Base-by-base conservation (phyloP, 2,113 vertebrate species). In the Piprites chloris region DNA sequence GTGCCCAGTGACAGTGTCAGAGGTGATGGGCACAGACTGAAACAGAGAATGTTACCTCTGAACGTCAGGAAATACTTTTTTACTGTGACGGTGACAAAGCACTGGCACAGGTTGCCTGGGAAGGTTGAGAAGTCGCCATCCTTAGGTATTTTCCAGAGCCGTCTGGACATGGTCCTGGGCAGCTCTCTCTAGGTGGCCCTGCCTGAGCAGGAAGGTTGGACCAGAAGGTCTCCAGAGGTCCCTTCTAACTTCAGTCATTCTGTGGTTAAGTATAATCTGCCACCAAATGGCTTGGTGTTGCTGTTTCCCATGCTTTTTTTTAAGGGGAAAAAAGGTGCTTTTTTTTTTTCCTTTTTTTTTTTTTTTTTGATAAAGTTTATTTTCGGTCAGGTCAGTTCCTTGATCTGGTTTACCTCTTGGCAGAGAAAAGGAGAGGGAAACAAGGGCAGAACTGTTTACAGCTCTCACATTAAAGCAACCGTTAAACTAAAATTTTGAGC, bases 241-340 rank as follows among this genome's bases (percentile, higher is more conserved):
- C n/a, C 22, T 83, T 35, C 47, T 37, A 42, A 22, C 14, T 32
- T 83, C 71, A 50, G 3, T 44, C 11, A 2, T 63, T 55, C 72
- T 72, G 20, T 55, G 52, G 18, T 55, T 37, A 63, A 72, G 30
- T 65, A 35, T n/a, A 23, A 37, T 52, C 33, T 88, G 53, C 44
- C 56, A 30, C 61, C 37, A 20, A 42, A 28, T 46, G 28, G 39
- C 20, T n/a, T 67, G 46, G 21, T 65, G 24, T 73, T 77, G 35
- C 63, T 39, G 18, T 37, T 89, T 46, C 19, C 11, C 14, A 78
- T 44, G 56, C 18, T 78, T 78, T 77, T 65, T 19, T 17, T 67
- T 55, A 20, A 35, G 16, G 14, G 5, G 4, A 14, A 50, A 35
- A 21, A 53, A 62, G 0, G 6, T 0, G 0, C 27, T 55, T 27